Conservation (phyloP, 2,797 vertebrate genomes). For the Halcyon badia region DNA sequence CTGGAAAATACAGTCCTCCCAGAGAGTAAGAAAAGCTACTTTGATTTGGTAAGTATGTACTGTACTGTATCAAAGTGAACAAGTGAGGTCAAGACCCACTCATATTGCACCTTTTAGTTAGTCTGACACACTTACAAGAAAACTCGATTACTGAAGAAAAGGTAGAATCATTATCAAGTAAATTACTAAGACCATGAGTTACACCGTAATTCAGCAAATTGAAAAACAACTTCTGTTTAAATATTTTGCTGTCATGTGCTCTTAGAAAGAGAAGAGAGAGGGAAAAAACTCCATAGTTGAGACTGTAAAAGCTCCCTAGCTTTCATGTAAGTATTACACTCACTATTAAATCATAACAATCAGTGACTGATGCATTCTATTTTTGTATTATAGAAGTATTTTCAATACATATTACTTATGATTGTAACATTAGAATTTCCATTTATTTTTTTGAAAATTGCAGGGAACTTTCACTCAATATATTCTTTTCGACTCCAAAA, state of each 20-base stretch:
- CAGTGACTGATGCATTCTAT: background rate
- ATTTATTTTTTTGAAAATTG: too few relatives aligned
- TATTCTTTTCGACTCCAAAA: background rate
- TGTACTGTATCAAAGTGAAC: background rate
- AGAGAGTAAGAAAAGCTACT: background rate
- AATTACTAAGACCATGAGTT: background rate
- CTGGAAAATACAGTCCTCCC: background rate
- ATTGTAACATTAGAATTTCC: background rate
- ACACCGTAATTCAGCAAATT: background rate
- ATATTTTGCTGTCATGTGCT: background rate
- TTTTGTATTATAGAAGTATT: background rate
- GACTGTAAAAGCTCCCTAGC: background rate
- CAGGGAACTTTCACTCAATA: background rate
- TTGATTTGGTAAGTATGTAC: background rate
- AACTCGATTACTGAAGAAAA: background rate
- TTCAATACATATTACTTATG: background rate
- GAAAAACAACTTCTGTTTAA: background rate
- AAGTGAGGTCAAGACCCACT: background rate
- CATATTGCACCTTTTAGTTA: background rate
- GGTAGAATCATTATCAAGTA: background rate
- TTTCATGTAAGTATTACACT: background rate
- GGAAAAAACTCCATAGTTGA: background rate
- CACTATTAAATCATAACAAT: background rate
- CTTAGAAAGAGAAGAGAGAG: background rate
- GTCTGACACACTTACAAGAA: background rate